A percentile compares a stretch with the other conserved stretches of the same genome.
phyloP scores from a whole-genome alignment of 2,113 vertebrate genomes.

The Pycnonotus jocosus region DNA sequence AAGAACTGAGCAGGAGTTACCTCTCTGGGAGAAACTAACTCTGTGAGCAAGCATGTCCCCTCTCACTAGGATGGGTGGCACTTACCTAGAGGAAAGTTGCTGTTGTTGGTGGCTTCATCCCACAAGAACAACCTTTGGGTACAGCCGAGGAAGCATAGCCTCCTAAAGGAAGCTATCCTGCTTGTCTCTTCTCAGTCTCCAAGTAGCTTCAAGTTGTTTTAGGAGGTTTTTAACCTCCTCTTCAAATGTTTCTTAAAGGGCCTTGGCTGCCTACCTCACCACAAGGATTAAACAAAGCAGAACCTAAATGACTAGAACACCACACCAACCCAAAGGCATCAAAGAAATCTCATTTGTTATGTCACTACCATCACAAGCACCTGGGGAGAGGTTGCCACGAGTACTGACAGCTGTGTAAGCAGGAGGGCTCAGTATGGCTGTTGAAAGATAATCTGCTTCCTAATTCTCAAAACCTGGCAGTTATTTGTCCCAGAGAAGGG shows the following conservation, averaged over 20 bases:
- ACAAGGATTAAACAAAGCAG: fast-evolving
- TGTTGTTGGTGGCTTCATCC: background rate
- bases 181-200: background rate
- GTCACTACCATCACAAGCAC: background rate
- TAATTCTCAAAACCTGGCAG: background rate
- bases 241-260: background rate
- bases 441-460: background rate
- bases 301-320: fast-evolving
- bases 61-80: background rate
- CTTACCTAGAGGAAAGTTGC: background rate
- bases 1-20: background rate
- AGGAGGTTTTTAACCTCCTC: background rate
- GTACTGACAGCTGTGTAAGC: background rate
- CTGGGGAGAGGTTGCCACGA: background rate
- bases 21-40: background rate
- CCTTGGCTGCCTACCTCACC: background rate
- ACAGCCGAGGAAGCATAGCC: background rate
- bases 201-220: background rate
- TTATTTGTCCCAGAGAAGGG: background rate
- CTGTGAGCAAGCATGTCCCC: fast-evolving
- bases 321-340: fast-evolving
- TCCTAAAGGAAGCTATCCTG: background rate
- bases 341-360: background rate
- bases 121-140: fast-evolving
- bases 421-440: background rate